Base-by-base conservation (phyloP, 2,113 vertebrate species). In the Hypocryptadius cinnamomeus region DNA sequence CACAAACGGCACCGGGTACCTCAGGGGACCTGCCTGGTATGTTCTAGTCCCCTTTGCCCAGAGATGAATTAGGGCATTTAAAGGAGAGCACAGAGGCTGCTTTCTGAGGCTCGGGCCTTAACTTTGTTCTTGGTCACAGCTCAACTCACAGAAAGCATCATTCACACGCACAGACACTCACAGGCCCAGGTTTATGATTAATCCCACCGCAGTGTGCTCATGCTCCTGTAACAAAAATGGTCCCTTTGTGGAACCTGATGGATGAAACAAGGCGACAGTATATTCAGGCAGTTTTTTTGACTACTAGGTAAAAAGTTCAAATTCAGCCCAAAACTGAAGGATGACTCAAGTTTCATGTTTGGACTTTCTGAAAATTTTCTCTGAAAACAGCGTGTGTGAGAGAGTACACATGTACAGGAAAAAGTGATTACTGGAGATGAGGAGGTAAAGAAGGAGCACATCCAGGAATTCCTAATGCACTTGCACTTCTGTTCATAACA, bases 61-160 rank as follows among this genome's bases (percentile, higher is more conserved):
- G 95, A 86, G 94, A 96, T 98, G 98, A 98, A 98, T 97, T 93
- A 91, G 94, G 96, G 95, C 89, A 91, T 97, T 97, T 96, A 92
- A 93, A 95, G 93, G 86, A 92, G 94, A 97, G 95, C 85, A 98
- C 97, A 98, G 97, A 98, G 95, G 73, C 91, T n/a, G 65, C 93
- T 97, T 98, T 98, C 95, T 98, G 89, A 97, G 76, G 37, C 51
- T 96, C 65, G 92, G 95, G 72, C 82, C 93, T 94, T 92, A 37
- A 97, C 94, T 97, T 98, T 97, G 93, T 97, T 96, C 93, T 93
- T 95, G 85, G 94, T 94, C 33, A 10, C 90, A 96, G 90, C 91
- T 97, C 92, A 92, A 10, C 89, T 96, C 95, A 98, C 97, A 97
- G 97, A 97, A 95, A 97, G 93, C 96, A 97, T 97, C 96, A 98